phyloP scores from a whole-genome alignment of 2,797 vertebrate species.

The Ateles fusciceps region DNA sequence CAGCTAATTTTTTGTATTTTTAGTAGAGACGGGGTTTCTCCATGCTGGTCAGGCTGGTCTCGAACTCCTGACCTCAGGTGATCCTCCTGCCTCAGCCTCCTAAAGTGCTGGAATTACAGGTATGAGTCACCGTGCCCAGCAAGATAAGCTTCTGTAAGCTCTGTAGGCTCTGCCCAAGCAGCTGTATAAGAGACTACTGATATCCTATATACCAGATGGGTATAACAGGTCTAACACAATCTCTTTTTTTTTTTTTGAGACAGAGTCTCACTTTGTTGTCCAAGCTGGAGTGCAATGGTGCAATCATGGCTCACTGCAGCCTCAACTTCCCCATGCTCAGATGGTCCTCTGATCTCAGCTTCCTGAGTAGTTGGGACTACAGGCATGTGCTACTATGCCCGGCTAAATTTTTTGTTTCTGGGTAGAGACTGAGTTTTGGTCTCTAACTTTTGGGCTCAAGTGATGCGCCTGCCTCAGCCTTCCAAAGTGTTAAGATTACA shows the following conservation, averaged over 20 bases:
- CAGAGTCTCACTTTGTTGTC: too few relatives aligned
- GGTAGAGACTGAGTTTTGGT: not conserved
- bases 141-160: not conserved
- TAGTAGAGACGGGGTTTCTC: too few relatives aligned
- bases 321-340: not conserved
- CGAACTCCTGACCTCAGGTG: too few relatives aligned
- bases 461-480: not conserved
- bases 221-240: not conserved
- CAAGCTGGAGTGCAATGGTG: not conserved
- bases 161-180: not conserved
- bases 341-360: not conserved
- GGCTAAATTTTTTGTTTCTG: not conserved
- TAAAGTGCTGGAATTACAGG: too few relatives aligned
- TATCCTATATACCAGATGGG: not conserved
- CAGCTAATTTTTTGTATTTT: too few relatives aligned
- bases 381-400: not conserved
- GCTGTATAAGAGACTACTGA: not conserved
- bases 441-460: not conserved
- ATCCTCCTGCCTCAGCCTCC: too few relatives aligned
- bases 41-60: too few relatives aligned
- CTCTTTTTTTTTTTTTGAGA: too few relatives aligned
- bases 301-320: not conserved
- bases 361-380: not conserved
- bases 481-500: not conserved
- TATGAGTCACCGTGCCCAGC: too few relatives aligned